phyloP scores from a whole-genome alignment of 2,113 vertebrate genomes.

The Peromyscus californicus region DNA sequence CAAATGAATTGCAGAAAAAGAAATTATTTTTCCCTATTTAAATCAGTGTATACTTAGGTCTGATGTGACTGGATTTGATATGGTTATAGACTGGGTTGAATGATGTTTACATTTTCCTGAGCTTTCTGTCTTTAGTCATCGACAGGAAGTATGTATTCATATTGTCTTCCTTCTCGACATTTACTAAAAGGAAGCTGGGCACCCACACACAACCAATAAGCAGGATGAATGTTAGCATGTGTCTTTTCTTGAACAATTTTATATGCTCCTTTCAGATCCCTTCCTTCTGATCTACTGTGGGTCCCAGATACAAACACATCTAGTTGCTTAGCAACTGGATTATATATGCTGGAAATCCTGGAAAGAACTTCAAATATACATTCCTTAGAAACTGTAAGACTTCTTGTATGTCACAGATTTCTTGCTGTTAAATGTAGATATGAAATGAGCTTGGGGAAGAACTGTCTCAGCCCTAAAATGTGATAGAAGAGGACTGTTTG shows the following conservation, averaged over 20 bases:
- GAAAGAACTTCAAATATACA: constrained; percentile 60
- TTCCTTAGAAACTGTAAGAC: constrained; percentile 44
- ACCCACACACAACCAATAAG: background rate
- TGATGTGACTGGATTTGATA: background rate
- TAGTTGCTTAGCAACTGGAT: constrained; percentile 66
- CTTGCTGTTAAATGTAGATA: constrained; percentile 62
- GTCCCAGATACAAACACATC: constrained; percentile 44
- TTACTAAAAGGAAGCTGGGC: background rate
- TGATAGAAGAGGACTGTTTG: constrained; percentile 35
- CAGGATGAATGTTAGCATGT: constrained; percentile 12
- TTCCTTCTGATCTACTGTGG: background rate
- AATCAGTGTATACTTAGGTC: background rate
- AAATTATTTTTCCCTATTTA: background rate
- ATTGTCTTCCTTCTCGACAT: background rate
- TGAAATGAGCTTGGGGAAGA: constrained; percentile 25
- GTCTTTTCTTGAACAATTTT: background rate
- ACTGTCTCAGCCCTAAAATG: constrained; percentile 25
- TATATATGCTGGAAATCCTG: constrained; percentile 25
- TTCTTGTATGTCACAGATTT: background rate
- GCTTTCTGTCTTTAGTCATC: background rate
- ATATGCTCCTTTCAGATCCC: background rate
- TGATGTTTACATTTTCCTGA: background rate
- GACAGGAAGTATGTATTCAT: background rate
- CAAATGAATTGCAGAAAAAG: background rate
- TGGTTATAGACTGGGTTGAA: background rate